Evolutionary conservation across 2,113 vertebrate genomes (phyloP), one percentile per base, ranked within the genome.

Genomic region (Vulpes ferrilata): DNA sequence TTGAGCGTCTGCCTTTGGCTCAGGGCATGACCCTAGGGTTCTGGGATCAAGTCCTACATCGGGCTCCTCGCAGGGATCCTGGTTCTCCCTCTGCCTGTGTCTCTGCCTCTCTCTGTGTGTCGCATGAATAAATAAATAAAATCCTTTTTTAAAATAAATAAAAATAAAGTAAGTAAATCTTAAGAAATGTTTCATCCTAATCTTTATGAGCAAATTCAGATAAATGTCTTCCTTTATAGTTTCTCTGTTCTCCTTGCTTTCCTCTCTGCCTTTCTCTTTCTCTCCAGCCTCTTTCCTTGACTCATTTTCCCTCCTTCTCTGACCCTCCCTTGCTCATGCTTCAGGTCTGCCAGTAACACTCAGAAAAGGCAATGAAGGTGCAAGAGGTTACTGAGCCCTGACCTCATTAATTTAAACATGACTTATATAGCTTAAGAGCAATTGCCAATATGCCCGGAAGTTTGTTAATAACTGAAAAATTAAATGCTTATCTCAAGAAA

Each of bases 401-500:
- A 51, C 5, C n/a, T 86, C 74, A 35, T 84, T 90, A 76, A 92
- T 96, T 83, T 93, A 86, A 86, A 57, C 60, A 69, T 11, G 60
- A 92, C 11, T 57, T 87, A 59, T 43, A 73, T 48, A 89, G 30
- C 35, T 87, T 89, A 30, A 43, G 30, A 84, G 17, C 89, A n/a
- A 92, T 23, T 80, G 80, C 55, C 89, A 95, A 73, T 92, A 59
- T 53, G 80, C 83, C 20, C 16, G 6, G 43, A 88, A 88, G n/a
- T 9, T 55, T 32, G 53, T 84, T 97, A 93, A 94, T 85, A 90
- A 95, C 64, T 83, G 27, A 91, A 97, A 93, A 90, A 88, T 85
- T 87, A 82, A 95, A 74, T 43, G 59, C 71, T 97, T 98, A 96
- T 88, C 96, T 98, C 62, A 73, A 64, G 78, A 87, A 97, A 93